Evolutionary conservation across 2,113 vertebrate species (phyloP).

Genomic region (Chionodraco myersi): DNA sequence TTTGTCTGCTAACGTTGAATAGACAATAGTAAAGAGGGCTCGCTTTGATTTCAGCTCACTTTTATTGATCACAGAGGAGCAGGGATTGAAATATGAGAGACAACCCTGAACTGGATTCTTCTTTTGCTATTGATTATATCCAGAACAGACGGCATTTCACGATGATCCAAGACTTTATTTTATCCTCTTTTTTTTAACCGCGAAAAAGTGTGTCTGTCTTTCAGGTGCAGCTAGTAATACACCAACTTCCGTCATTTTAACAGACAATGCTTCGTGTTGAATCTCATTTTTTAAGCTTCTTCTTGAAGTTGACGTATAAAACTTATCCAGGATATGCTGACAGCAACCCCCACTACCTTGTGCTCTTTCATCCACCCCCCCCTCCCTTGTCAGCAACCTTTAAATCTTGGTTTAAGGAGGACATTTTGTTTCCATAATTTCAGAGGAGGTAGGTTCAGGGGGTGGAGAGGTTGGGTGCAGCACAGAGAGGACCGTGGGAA

Average conservation of each 20-base stretch:
- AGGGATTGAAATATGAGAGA: constrained; percentile 81
- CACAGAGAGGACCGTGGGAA: constrained; percentile 64
- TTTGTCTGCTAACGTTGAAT: constrained; percentile 82
- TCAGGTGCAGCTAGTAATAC: constrained; percentile 57
- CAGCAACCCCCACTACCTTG: constrained; percentile 24
- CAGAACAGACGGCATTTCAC: constrained; percentile 77
- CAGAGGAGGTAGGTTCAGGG: constrained; percentile 21
- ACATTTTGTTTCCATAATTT: constrained; percentile 56
- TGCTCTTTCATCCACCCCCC: constrained; percentile 29
- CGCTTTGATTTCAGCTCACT: constrained; percentile 80
- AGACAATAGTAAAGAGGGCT: constrained; percentile 80
- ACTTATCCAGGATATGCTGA: constrained; percentile 55
- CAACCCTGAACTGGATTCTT: constrained; percentile 75
- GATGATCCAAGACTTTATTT: constrained; percentile 76
- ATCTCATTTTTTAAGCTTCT: constrained; percentile 38
- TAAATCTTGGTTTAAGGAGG: constrained; percentile 54
- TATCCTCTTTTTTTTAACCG: constrained; percentile 57
- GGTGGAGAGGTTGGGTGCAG: constrained; percentile 34
- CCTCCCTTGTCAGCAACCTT: constrained; percentile 42
- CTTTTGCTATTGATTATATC: constrained; percentile 82
- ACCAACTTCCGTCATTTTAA: constrained; percentile 47
- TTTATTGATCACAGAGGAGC: constrained; percentile 80
- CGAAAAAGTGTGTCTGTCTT: constrained; percentile 70
- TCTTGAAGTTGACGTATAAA: constrained; percentile 49
- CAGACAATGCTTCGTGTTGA: constrained; percentile 59